Base-by-base conservation (phyloP, 1,140 invertebrate species). In the Platyscapa corneri region DNA sequence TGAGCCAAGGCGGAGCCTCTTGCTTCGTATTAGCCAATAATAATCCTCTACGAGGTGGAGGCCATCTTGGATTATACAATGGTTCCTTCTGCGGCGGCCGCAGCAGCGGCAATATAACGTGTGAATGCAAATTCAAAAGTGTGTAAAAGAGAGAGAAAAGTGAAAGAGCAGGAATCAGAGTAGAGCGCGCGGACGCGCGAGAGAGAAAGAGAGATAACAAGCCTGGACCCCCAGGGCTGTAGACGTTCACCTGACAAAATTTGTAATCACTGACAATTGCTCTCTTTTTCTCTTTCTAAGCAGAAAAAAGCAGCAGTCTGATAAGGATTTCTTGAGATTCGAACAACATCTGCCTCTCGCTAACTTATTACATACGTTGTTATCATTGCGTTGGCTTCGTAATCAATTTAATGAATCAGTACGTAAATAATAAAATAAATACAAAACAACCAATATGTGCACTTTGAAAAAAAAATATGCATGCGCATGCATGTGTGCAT, bases 11-110 rank as follows among this genome's bases (percentile, higher is more conserved):
- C 94, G 94, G 94, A 93, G 94, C 93, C 91, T 93, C 93, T 94
- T 91, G 91, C 93, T 92, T 93, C 91, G 93, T 94, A 94, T 94
- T 94, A 94, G 94, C 94, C 94, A 94, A 94, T 94, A 94, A 94
- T 94, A 94, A 94, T 94, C 93, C 93, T 93, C 92, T 93, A 90
- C 90, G 91, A 92, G 90, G 91, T 92, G 91, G 94, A 91, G 93
- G 94, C 94, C 94, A 94, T 94, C 94, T 94, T 94, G 93, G 92
- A 93, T 92, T 91, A 93, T 94, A 94, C 93, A 93, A 94, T 93
- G 92, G 93, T 93, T 93, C 92, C 93, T 93, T 93, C 91, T 90
- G 92, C 91, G 74, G 39, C 53, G 75, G 79, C 79, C 37, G 39
- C 79, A 16, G 64, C 27, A 84, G 14, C 30, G 49, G n/a, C 42